These are phyloP conservation scores for Trimorus sp. DNA, from an alignment of 2,888 invertebrate species.

Conservation along the genomic window DNA sequence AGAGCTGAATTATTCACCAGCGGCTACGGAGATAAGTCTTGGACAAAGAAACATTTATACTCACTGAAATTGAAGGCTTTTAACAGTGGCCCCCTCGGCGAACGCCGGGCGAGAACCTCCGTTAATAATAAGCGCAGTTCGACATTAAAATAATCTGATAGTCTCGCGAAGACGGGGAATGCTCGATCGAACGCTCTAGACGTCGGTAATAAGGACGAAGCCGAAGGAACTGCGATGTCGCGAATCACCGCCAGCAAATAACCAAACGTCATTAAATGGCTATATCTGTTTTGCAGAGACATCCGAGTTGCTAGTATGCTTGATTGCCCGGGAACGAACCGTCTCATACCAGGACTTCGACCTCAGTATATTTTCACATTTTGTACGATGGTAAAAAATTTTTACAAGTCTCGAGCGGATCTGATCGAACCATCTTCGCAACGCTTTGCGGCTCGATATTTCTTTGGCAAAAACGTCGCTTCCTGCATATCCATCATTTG, in stretches of 20 bases:
- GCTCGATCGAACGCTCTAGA: conserved; percentile 28
- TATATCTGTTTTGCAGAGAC: no score
- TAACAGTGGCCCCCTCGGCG: conserved; percentile 39
- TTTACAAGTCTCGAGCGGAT: no score
- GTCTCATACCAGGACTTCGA: no score
- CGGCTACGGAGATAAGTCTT: conserved; percentile 19
- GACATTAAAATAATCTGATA: conserved; percentile 69
- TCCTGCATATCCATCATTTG: no score
- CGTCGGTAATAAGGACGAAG: conserved; percentile 29
- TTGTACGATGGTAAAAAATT: no score
- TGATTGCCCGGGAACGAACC: no score
- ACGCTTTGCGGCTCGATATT: no score
- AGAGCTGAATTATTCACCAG: conserved; percentile 47
- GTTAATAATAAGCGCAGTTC: conserved; percentile 65
- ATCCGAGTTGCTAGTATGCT: no score
- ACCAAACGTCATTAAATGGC: background rate
- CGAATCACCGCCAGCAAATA: conserved; percentile 40
- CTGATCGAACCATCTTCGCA: no score
- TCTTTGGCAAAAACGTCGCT: no score
- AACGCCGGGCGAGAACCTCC: background rate
- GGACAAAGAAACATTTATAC: conserved; percentile 36
- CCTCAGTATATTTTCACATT: no score
- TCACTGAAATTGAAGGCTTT: conserved; percentile 49
- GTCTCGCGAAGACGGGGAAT: conserved; percentile 37
- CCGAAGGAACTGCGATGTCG: conserved; percentile 44